These are phyloP conservation scores for Eutrigla gurnardus DNA, from an alignment of 2,797 vertebrate genomes.

Conservation along the genomic window DNA sequence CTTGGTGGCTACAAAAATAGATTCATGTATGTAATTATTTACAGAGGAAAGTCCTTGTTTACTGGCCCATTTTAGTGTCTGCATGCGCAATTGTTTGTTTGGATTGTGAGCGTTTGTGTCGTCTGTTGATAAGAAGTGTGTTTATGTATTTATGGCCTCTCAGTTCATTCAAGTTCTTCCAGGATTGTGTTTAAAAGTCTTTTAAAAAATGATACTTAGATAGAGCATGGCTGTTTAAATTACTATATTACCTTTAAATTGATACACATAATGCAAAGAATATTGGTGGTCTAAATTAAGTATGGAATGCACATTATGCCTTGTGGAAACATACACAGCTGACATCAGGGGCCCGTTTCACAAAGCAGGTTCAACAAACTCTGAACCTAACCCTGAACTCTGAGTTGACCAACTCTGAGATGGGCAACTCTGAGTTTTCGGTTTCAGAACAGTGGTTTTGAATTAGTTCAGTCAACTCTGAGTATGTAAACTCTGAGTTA, in stretches of 20 bases:
- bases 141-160: not conserved
- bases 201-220: not conserved
- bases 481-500: no score
- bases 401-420: no score
- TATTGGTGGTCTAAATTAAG: not conserved
- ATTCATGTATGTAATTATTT: conserved; percentile 57
- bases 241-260: conserved; percentile 4
- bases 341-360: no score
- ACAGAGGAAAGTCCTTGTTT: conserved; percentile 43
- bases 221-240: not conserved
- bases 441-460: no score
- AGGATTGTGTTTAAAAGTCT: not conserved
- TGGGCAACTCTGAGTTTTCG: no score
- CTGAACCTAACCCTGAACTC: no score
- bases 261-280: not conserved
- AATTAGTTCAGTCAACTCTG: no score
- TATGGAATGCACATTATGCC: conserved; percentile 9
- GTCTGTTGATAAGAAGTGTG: not conserved
- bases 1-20: conserved; percentile 24
- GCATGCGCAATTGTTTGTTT: conserved; percentile 33
- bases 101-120: conserved; percentile 24
- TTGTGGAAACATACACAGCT: not conserved
- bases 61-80: conserved; percentile 28
- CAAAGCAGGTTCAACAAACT: no score
- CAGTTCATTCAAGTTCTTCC: not conserved